A percentile compares a stretch with the other conserved stretches of the same genome.
phyloP scores from a whole-genome alignment of 92 coral and sea anemone species.

The Muricea muricata region DNA sequence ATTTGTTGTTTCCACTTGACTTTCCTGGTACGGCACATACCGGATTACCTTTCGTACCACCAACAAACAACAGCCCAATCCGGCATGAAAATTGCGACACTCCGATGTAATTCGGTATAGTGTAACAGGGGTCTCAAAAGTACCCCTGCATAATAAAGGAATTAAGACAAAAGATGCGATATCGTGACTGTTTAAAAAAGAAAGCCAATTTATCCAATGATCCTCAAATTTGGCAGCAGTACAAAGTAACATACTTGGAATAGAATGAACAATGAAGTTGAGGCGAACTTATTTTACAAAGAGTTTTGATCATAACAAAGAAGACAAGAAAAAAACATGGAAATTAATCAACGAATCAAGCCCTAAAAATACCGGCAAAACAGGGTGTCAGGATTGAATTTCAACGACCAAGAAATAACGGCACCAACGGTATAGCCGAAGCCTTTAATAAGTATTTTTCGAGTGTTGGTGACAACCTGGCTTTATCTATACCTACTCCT shows the following conservation, averaged over 20 bases:
- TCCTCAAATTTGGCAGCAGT: constrained; percentile 10
- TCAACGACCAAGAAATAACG: neutral
- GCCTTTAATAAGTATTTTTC: neutral
- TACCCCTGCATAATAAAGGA: constrained; percentile 50
- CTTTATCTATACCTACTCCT: neutral
- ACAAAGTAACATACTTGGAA: constrained; percentile 1
- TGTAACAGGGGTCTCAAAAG: no score
- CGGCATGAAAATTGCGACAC: no score
- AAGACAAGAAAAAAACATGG: constrained; percentile 18
- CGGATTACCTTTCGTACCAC: no score
- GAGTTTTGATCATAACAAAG: constrained; percentile 11
- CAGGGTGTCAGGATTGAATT: neutral
- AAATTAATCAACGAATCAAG: constrained; percentile 1
- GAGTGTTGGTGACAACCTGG: constrained; percentile 1
- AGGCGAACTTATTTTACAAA: neutral
- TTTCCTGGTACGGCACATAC: no score
- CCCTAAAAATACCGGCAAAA: neutral
- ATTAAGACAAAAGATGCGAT: constrained; percentile 11
- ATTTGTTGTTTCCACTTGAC: no score
- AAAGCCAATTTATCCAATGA: neutral
- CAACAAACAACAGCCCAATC: no score
- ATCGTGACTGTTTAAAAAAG: constrained; percentile 16
- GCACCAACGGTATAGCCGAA: neutral
- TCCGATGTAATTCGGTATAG: no score
- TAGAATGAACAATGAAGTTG: neutral